Conservation (phyloP, 2,797 vertebrate species). For the Anabacerthia variegaticeps region DNA sequence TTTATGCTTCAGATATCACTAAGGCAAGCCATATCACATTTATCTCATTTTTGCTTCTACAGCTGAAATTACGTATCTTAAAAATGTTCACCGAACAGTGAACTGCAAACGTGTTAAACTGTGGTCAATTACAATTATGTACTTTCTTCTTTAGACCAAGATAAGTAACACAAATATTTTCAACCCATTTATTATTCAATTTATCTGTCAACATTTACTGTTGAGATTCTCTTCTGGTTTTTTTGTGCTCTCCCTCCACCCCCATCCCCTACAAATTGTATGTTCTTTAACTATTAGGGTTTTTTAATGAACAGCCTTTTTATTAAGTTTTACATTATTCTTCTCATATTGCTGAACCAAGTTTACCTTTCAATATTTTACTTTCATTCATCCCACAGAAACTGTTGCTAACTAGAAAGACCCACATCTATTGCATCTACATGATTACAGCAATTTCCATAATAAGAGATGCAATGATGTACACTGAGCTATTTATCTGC, state of each 20-base stretch:
- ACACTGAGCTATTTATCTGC: constrained; percentile 26
- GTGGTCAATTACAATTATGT: constrained; percentile 46
- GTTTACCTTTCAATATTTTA: constrained; percentile 13
- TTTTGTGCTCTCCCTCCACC: not conserved
- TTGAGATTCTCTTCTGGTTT: not conserved
- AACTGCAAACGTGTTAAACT: constrained; percentile 51
- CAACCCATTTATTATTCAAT: constrained; percentile 56
- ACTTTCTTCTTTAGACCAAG: constrained; percentile 48
- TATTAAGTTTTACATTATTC: not conserved
- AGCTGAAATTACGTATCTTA: not conserved
- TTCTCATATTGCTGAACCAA: not conserved
- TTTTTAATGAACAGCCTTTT: not conserved
- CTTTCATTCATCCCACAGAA: not conserved
- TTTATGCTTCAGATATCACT: constrained; percentile 56
- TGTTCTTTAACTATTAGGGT: not conserved
- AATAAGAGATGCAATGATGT: not conserved
- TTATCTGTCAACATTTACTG: constrained; percentile 3
- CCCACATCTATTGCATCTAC: constrained; percentile 4
- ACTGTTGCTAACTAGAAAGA: not conserved
- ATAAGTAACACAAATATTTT: constrained; percentile 22
- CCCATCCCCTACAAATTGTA: not conserved
- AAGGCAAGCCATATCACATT: not conserved
- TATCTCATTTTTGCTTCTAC: constrained; percentile 7
- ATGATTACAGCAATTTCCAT: constrained; percentile 21
- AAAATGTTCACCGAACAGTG: constrained; percentile 36